Conservation (phyloP, 1,140 invertebrate species). For the Euwallacea fornicatus region DNA sequence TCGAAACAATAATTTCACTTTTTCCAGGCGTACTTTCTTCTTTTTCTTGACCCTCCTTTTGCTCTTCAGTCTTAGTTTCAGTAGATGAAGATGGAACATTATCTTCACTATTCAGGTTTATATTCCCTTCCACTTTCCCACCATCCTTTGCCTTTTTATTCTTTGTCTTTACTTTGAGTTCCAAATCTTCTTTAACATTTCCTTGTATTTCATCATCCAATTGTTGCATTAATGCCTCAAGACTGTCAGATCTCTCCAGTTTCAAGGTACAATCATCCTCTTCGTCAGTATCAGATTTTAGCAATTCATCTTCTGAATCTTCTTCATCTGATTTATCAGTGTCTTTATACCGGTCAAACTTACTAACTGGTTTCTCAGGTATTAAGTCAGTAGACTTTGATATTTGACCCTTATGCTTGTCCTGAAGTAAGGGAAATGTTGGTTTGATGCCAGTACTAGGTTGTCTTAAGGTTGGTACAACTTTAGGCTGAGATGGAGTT, state of each 20-base stretch:
- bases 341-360: slow-evolving; percentile 52
- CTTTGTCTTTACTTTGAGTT: neutral
- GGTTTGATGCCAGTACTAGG: slow-evolving; percentile 7
- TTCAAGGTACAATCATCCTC: slow-evolving; percentile 24
- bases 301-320: slow-evolving; percentile 47
- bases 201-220: slow-evolving; percentile 52
- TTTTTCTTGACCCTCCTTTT: neutral
- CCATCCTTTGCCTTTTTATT: slow-evolving; percentile 31
- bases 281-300: slow-evolving; percentile 32
- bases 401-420: slow-evolving; percentile 41
- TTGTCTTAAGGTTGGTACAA: neutral
- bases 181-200: slow-evolving; percentile 23
- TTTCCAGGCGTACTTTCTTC: neutral
- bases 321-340: slow-evolving; percentile 50
- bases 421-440: slow-evolving; percentile 45
- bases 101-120: slow-evolving; percentile 7
- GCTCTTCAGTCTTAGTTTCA: neutral
- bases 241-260: slow-evolving; percentile 46
- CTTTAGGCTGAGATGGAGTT: neutral
- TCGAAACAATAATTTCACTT: no score
- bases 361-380: slow-evolving; percentile 42
- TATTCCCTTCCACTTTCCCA: slow-evolving; percentile 31
- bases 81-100: neutral
- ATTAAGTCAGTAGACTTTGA: neutral
- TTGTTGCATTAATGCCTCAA: slow-evolving; percentile 52